Base-by-base conservation (phyloP, 2,888 invertebrate species). In the Drosophila robusta region DNA sequence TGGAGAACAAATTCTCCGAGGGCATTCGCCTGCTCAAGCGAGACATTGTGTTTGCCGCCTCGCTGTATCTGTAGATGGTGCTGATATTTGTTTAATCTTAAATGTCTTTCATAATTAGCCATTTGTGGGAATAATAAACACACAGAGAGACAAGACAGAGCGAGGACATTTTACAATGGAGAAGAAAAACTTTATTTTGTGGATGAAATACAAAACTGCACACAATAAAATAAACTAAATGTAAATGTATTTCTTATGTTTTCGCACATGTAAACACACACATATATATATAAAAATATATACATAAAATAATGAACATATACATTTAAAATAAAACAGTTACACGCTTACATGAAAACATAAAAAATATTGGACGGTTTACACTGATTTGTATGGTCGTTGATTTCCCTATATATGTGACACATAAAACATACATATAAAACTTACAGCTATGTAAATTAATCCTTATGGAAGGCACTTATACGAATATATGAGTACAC, bases 41-140 rank as follows among this genome's bases (percentile, higher is more conserved):
- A 78, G 99, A 99, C 92, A 99, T 99, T 91, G 97, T 99, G n/a
- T 99, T 99, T 93, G 99, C 99, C 22, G 99, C 99, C 62, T 99
- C 98, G 92, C 94, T 99, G 55, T 99, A 99, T 93, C 93, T 98
- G 81, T 98, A 94, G 32, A 54, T 52, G 42, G 26, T 50, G 26
- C 9, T 3, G 8, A 29, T 1, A 22, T 22, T 22, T 22, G 22
- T 3, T 3, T 4, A 22, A 4, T 22, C 22, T 1, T 22, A 22
- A 22, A 22, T 22, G 22, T 22, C 7, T 7, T 26, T 29, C 29
- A 29, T 29, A 8, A 3, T 8, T 26, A 26, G 1, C 26, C 26
- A 26, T 26, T 4, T 29, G 9, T 29, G 29, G 9, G 9, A 29
- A 8, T n/a, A 29, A 29, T 8, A 29, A 29, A 2, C 26, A 29